Base-by-base conservation (phyloP, 2,888 invertebrate genomes). In the Drepanosiphum platanoidis region DNA sequence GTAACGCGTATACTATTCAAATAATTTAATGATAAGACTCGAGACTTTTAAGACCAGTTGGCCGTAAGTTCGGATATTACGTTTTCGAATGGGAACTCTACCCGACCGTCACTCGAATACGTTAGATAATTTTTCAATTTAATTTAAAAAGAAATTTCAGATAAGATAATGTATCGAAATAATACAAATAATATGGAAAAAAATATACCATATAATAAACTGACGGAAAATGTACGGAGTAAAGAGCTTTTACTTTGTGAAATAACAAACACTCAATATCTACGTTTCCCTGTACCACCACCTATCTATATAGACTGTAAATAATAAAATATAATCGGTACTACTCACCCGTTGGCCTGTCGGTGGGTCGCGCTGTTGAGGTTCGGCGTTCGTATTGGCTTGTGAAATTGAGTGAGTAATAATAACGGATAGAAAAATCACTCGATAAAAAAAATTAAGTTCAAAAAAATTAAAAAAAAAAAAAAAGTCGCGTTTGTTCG, bases 71-170 rank as follows among this genome's bases (percentile, higher is more conserved):
- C 61, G 9, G n/a, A 27, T 61, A 58, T 58, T 58, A 58, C 1
- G n/a, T 27, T 61, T 61, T 61, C 27, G n/a, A 61, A 61, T 61
- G 61, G n/a, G n/a, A 61, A n/a, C 27, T 61, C 61, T 22, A 18
- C 52, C 52, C 4, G 52, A 52, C 52, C 8, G n/a, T n/a, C n/a
- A 52, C 22, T 8, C 27, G n/a, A 22, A 27, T 61, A 61, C 22
- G 9, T 61, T n/a, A 61, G 61, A 61, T 61, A 61, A 61, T 61
- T 61, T 27, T 61, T 61, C 61, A 61, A 61, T 61, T 61, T 61
- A 0, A 8, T 27, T 61, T 61, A 61, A 61, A n/a, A 61, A 22
- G 8, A 61, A 61, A 8, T 61, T 27, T 8, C 9, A 27, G 61
- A 61, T 61, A 61, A 61, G 11, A 61, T 8, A 61, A 7, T 9